Evolutionary conservation across 64 coral and sea anemone genomes (phyloP), one percentile per base, ranked within the genome.

Genomic region (Anthopleura sola): DNA sequence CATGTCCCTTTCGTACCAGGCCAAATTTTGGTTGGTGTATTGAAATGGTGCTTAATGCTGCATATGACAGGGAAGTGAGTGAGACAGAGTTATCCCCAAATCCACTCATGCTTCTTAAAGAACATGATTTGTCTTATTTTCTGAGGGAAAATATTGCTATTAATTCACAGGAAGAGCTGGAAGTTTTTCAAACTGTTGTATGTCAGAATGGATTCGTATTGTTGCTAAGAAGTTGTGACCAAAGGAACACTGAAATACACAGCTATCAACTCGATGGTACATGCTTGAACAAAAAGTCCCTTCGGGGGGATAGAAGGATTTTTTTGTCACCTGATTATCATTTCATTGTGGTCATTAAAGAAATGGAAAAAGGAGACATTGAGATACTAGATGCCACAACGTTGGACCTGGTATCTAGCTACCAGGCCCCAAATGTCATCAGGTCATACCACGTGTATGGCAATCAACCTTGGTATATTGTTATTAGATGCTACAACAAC

Each of bases 391-490:
- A 79, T 40, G 76, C 44, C 3, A n/a, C 36, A 38, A 46, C 76
- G 1, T 11, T 79, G 76, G 19, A 79, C 6, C 36, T 44, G 16
- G 76, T 79, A 1, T 4, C 76, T 47, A 79, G 38, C 2, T 79
- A 47, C 23, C 36, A 48, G 44, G 47, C 44, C 4, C 76, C 76
- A 4, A 79, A 79, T 44, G 36, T 79, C 19, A 7, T 79, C 76
- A 79, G 38, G 38, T 79, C 76, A 10, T 79, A 11, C 15, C 76
- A 79, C 44, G 76, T 79, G 38, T 79, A 37, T 79, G 76, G 76
- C 18, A 10, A 26, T n/a, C 76, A 79, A 11, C 76, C 76, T 28
- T 79, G 76, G 76, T 79, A 79, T 48, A 44, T 79, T 26, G 76
- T 79, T 38, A 28, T 28, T 44, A 79, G 76, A 21, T 79, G 76